Conservation (phyloP, 2,113 vertebrate genomes). For the Chaetorhynchus papuensis region DNA sequence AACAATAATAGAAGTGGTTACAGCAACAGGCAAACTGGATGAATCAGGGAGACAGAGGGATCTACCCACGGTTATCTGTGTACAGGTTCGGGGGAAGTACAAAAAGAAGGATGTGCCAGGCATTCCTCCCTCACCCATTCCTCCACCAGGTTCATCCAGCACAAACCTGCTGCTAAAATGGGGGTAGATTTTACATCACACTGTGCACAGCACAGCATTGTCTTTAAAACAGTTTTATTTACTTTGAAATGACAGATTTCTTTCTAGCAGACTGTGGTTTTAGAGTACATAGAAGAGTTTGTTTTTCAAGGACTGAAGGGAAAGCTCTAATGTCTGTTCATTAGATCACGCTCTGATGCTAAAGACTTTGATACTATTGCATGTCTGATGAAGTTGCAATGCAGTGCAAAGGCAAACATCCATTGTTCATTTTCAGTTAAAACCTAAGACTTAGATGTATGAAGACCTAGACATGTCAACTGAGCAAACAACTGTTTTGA, state of each 20-base stretch:
- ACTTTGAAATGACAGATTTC: neutral
- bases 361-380: neutral
- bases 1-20: neutral
- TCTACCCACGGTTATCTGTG: rapidly evolving
- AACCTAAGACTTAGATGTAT: neutral
- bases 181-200: neutral
- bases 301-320: neutral
- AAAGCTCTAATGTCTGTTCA: neutral
- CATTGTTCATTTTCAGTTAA: neutral
- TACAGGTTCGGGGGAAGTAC: neutral
- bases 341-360: neutral
- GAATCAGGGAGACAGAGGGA: neutral
- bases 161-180: neutral
- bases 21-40: neutral
- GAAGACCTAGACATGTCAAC: neutral
- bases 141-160: neutral
- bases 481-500: neutral
- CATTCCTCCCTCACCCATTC: rapidly evolving
- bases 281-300: neutral
- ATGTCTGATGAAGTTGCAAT: neutral
- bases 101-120: neutral
- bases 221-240: neutral
- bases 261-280: neutral
- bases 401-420: neutral
- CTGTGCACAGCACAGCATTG: rapidly evolving